phyloP scores from a whole-genome alignment of 1,140 invertebrate species.

The Formica exsecta region DNA sequence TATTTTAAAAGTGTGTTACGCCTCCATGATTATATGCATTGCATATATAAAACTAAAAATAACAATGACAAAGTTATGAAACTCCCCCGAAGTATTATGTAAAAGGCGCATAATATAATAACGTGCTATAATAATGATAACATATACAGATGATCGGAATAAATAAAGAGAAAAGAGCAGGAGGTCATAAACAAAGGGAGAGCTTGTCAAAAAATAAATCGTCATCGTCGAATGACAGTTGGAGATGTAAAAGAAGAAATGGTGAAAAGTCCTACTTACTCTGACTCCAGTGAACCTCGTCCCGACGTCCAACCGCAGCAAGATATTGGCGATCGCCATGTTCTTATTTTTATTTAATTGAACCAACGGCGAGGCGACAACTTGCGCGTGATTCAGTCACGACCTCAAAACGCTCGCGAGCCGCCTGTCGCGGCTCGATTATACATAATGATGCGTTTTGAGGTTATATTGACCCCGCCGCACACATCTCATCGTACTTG shows the following conservation, averaged over 20 bases:
- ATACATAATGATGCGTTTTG: conserved; percentile 68
- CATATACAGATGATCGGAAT: not conserved
- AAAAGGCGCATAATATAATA: conserved; percentile 34
- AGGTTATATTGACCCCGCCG: conserved; percentile 67
- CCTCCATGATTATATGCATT: not conserved
- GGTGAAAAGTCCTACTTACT: conserved; percentile 73
- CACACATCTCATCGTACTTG: conserved; percentile 54
- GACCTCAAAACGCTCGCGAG: conserved; percentile 57
- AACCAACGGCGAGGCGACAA: not conserved
- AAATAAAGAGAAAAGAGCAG: not conserved
- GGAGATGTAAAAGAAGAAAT: conserved; percentile 14
- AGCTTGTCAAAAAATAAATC: not conserved
- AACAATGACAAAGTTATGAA: conserved; percentile 67
- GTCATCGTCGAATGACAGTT: not conserved
- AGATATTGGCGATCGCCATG: conserved; percentile 80
- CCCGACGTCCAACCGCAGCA: conserved; percentile 74
- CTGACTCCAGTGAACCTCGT: conserved; percentile 75
- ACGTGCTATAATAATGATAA: not conserved
- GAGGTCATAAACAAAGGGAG: conserved; percentile 49
- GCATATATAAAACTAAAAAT: conserved; percentile 47
- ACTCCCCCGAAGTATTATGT: conserved; percentile 29
- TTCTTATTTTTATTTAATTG: not conserved
- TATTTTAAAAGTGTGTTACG: not conserved
- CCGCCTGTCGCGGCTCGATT: conserved; percentile 58
- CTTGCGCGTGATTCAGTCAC: conserved; percentile 14